Evolutionary conservation across 2,888 invertebrate species (phyloP), one percentile per base, ranked within the genome.

Genomic region (Brenthis hecate): DNA sequence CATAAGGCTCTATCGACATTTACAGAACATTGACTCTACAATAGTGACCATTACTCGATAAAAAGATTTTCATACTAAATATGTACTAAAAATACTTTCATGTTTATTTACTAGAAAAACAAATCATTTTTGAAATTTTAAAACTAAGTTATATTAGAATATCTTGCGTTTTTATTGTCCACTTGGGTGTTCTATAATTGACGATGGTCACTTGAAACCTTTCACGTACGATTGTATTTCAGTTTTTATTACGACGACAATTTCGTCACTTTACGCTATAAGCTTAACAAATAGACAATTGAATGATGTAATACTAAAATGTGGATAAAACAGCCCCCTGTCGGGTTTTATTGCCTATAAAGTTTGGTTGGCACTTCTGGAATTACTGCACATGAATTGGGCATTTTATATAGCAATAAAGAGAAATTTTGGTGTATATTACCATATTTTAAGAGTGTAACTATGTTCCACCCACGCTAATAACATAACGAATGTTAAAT

Each of bases 1-100:
- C 72, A 70, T 75, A 75, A 73, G 71, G 68, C 50, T 63, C 69
- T 62, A 68, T 64, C 51, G 71, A 56, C 66, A 65, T 74, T 73
- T 73, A 72, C 69, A 72, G 66, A 72, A 73, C 68, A 60, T 68
- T 62, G 56, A 58, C 61, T 69, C 60, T 8, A 60, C 60, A 60
- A 60, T 50, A 32, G 60, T n/a, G n/a, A 50, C 48, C 60, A 50
- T 32, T 60, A 28, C 50, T 50, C 60, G n/a, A 58, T 19, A n/a
- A 32, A 60, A 50, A 28, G 50, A 50, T 60, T 60, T 50, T 60
- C 60, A 60, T 60, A 50, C 48, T 8, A 50, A 8, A n/a, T 19
- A 19, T 19, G 19, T 19, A 28, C 60, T 50, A 60, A 50, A 60
- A 50, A 60, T 23, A 60, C 5, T 43, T 43, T 11, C 36, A 43